Conservation (phyloP, 2,888 invertebrate genomes). For the Nasonia oneida region DNA sequence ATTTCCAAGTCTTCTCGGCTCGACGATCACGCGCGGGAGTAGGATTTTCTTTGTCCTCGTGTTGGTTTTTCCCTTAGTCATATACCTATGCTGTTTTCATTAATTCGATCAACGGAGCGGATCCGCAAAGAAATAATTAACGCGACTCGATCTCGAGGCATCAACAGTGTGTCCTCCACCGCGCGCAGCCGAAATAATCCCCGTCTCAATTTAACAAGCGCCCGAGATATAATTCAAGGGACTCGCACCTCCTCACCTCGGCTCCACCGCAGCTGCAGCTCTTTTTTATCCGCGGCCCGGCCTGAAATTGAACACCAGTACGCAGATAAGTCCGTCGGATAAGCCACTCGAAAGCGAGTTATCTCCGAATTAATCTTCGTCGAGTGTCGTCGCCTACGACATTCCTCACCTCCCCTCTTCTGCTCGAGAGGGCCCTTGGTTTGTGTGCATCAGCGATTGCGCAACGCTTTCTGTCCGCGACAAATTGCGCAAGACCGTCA, state of each 20-base stretch:
- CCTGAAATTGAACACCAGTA: conserved; percentile 45
- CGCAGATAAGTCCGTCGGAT: conserved; percentile 47
- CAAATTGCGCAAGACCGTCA: conserved; percentile 32
- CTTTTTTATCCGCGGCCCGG: background rate
- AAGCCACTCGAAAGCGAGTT: conserved; percentile 40
- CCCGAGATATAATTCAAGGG: background rate
- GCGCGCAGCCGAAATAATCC: conserved; percentile 12
- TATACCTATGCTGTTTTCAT: background rate
- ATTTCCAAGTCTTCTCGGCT: conserved; percentile 34
- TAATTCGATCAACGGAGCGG: background rate
- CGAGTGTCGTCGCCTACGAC: conserved; percentile 46
- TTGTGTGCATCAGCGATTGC: background rate
- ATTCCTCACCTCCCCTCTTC: background rate
- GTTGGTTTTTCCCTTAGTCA: background rate
- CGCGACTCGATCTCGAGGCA: background rate
- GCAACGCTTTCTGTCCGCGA: conserved; percentile 42
- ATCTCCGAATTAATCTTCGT: conserved; percentile 54
- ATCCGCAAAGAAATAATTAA: background rate
- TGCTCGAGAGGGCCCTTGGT: background rate
- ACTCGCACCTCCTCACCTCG: background rate
- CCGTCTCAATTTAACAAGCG: conserved; percentile 9
- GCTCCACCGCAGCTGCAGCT: background rate
- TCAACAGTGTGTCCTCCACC: background rate
- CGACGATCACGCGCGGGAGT: background rate
- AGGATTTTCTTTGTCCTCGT: conserved; percentile 6